Evolutionary conservation across 2,113 vertebrate genomes (phyloP).

Genomic region (Sapajus apella): DNA sequence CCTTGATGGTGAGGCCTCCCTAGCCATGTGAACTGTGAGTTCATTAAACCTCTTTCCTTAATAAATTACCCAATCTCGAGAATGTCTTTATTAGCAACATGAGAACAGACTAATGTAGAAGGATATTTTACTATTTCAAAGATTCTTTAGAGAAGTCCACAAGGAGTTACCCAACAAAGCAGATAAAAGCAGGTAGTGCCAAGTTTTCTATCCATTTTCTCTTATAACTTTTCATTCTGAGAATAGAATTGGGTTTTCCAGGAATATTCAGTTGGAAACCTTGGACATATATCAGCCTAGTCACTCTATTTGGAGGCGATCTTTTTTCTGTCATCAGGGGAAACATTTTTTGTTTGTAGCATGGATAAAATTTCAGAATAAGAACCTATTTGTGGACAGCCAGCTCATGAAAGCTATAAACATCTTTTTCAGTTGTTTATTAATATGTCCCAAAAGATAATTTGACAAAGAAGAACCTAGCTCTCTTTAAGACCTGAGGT

Average conservation of each 20-base stretch:
- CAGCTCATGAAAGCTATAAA: conserved; percentile 53
- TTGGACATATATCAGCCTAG: neutral
- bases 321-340: neutral
- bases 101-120: no score
- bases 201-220: conserved; percentile 27
- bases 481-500: neutral
- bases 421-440: conserved; percentile 33
- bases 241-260: conserved; percentile 63
- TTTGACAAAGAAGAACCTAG: conserved; percentile 9
- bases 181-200: neutral
- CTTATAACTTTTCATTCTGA: conserved; percentile 57
- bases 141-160: neutral
- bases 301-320: conserved; percentile 1
- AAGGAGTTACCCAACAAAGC: neutral
- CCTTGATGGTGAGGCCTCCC: no score
- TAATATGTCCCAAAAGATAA: conserved; percentile 43
- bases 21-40: no score
- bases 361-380: conserved; percentile 55
- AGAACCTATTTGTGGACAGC: conserved; percentile 25
- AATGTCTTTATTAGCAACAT: no score
- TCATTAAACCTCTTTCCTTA: no score
- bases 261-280: conserved; percentile 50
- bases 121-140: neutral
- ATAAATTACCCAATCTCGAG: no score
- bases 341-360: conserved; percentile 34